Conservation (phyloP, 2,888 invertebrate species). For the Ceraclea dissimilis region DNA sequence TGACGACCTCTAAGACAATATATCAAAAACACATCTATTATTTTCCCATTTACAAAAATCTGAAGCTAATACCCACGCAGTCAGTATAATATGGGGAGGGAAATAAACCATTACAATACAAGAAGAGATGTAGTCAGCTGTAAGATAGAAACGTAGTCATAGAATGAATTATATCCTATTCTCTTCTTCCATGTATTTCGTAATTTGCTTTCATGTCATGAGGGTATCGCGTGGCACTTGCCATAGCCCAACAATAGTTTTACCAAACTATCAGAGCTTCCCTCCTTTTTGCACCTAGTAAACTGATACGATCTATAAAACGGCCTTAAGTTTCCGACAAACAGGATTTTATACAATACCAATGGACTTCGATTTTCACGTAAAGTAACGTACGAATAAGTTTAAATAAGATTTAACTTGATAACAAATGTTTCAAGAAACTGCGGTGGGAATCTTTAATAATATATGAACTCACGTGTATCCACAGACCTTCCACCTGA, state of each 20-base stretch:
- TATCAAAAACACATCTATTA: background rate
- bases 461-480: too few relatives aligned
- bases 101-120: background rate
- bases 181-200: background rate
- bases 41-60: background rate
- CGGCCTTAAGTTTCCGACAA: slow-evolving; percentile 18
- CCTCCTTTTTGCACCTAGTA: slow-evolving; percentile 17
- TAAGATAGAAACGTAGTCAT: background rate
- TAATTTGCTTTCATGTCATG: slow-evolving; percentile 13
- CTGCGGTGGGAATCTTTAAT: too few relatives aligned
- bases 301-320: slow-evolving; percentile 20
- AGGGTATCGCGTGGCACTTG: slow-evolving; percentile 7
- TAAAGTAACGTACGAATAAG: background rate
- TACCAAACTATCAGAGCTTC: slow-evolving; percentile 15
- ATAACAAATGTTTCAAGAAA: too few relatives aligned
- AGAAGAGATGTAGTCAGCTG: background rate
- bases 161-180: too few relatives aligned
- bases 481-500: too few relatives aligned
- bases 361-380: background rate
- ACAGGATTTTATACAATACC: slow-evolving; percentile 11
- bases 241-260: slow-evolving; percentile 12
- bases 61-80: background rate
- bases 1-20: background rate
- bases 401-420: background rate
- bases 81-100: background rate